Conservation (phyloP, 1,140 invertebrate species). For the Drosophila gunungcola region DNA sequence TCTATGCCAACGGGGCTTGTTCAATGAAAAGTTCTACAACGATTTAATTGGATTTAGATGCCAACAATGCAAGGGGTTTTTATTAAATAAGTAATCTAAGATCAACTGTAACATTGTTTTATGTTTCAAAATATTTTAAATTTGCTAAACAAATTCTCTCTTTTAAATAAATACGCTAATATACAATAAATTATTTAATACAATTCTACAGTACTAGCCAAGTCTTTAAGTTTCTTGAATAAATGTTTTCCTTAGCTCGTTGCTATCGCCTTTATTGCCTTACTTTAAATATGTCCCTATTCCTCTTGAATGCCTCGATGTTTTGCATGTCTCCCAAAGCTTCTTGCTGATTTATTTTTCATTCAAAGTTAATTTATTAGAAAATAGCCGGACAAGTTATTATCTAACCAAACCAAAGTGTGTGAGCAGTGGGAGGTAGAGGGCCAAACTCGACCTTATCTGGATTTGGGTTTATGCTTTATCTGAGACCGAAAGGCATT, state of each 20-base stretch:
- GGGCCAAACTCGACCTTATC: slow-evolving; percentile 45
- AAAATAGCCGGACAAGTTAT: slow-evolving; percentile 79
- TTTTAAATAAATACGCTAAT: too few relatives aligned
- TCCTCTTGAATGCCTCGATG: slow-evolving; percentile 3
- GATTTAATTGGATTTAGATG: slow-evolving; percentile 19
- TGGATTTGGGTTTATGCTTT: slow-evolving; percentile 53
- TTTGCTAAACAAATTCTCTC: too few relatives aligned
- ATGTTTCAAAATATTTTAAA: too few relatives aligned
- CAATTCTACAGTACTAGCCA: too few relatives aligned
- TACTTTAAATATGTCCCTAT: slow-evolving; percentile 4
- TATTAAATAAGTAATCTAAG: neutral
- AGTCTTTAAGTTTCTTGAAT: too few relatives aligned
- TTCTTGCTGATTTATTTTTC: slow-evolving; percentile 70
- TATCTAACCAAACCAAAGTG: slow-evolving; percentile 67
- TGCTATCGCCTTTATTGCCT: neutral
- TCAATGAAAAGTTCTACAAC: slow-evolving; percentile 5
- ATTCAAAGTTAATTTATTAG: slow-evolving; percentile 83
- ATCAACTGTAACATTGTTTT: too few relatives aligned
- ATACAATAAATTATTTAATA: too few relatives aligned
- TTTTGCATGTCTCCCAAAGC: slow-evolving; percentile 51
- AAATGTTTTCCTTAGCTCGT: neutral
- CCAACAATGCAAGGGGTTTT: neutral
- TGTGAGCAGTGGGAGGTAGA: slow-evolving; percentile 27
- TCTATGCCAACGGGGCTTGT: neutral
- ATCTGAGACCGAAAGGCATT: slow-evolving; percentile 58